Conservation (phyloP, 2,888 invertebrate genomes). For the Alentia gelatinosa region DNA sequence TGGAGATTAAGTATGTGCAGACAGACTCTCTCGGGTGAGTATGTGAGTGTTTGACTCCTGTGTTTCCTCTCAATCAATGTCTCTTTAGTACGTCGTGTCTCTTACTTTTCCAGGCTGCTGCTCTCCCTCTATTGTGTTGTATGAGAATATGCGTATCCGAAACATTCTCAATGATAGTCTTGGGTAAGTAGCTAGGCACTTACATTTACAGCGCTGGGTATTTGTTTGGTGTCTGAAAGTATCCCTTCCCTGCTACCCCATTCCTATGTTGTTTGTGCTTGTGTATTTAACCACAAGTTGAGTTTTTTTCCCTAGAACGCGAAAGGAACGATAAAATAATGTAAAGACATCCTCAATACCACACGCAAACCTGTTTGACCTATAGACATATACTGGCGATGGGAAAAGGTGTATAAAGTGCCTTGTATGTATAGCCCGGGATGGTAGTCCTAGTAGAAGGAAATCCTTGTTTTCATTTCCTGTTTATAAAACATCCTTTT, state of each 20-base stretch:
- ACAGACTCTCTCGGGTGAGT: conserved; percentile 93
- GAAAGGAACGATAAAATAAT: no score
- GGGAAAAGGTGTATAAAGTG: no score
- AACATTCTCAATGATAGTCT: conserved; percentile 48
- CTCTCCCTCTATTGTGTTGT: conserved; percentile 3
- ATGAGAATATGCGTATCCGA: conserved; percentile 38
- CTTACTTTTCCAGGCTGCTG: conserved; percentile 34
- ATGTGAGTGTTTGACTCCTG: background rate
- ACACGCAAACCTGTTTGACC: no score
- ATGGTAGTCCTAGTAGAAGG: no score
- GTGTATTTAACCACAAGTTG: no score
- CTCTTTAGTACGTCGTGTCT: conserved; percentile 87
- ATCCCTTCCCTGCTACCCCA: background rate
- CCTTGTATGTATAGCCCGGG: no score
- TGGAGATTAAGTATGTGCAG: conserved; percentile 96
- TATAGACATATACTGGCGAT: no score
- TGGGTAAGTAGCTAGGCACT: conserved; percentile 6
- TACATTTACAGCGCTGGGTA: background rate
- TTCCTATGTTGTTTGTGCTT: no score
- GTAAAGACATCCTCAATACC: no score
- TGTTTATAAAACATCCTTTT: no score
- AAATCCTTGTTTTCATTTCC: no score
- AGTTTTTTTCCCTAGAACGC: no score
- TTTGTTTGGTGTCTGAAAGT: background rate
- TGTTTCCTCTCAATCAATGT: conserved; percentile 79